Base-by-base conservation (phyloP, 2,888 invertebrate species). In the Pandemis heparana region DNA sequence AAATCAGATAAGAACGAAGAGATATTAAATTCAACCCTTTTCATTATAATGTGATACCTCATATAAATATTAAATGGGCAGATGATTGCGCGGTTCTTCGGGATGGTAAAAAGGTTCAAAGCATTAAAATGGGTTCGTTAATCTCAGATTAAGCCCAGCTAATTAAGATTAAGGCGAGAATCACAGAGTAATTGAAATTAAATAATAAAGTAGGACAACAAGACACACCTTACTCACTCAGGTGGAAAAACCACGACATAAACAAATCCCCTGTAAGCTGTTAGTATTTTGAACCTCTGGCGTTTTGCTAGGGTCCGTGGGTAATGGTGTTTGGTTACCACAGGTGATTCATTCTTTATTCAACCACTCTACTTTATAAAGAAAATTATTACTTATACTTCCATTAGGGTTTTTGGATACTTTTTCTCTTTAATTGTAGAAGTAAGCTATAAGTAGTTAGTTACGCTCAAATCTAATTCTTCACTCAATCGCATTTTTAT, bases 11-110 rank as follows among this genome's bases (percentile, higher is more conserved):
- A 63, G 38, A 39, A 46, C 56, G 70, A 79, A 75, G 74, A 66
- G 76, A 63, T 73, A 75, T 76, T 60, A 83, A 85, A 83, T 80
- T 84, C 81, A 86, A 83, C 86, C 86, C 85, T 82, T 82, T 80
- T 78, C 74, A 81, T 84, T 82, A 81, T 81, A 83, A 73, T 78
- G 79, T 79, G 77, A 82, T 79, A 79, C 79, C 70, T 74, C 79
- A 81, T 82, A 84, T 88, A 83, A 88, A 90, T 89, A 86, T 79
- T 86, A 88, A 87, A 89, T 86, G 81, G 81, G 77, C 75, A 75
- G 77, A 82, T 86, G 87, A 88, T 89, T 88, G 84, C 83, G 79
- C 84, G 81, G 78, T 83, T 82, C 78, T 70, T 68, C 75, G 76
- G 77, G 75, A 78, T 77, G 71, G 70, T 78, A 80, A 81, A 81